These are phyloP conservation scores for Eleutherodactylus coqui DNA, from an alignment of 2,797 vertebrate species.

Conservation along the genomic window DNA sequence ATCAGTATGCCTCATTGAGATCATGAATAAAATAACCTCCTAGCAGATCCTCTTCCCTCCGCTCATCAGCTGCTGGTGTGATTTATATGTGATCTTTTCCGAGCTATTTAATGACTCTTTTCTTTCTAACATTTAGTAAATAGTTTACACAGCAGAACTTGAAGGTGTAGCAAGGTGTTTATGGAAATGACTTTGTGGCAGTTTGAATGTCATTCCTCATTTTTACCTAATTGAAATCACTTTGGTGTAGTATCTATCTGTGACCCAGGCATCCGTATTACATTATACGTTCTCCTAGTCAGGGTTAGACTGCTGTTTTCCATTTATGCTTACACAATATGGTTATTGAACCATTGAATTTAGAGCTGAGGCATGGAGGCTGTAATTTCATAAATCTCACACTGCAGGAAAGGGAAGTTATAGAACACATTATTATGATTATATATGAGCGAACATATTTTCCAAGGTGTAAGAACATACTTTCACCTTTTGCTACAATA, in stretches of 20 bases:
- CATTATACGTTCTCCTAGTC: constrained; percentile 27
- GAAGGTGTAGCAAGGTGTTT: constrained; percentile 45
- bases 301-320: constrained; percentile 16
- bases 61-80: not conserved
- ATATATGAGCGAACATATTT: constrained; percentile 20
- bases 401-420: not conserved
- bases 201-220: constrained; percentile 42
- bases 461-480: not conserved
- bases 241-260: constrained; percentile 38
- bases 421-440: constrained; percentile 23
- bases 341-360: constrained; percentile 26
- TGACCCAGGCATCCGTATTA: constrained; percentile 20
- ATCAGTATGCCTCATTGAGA: not conserved
- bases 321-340: constrained; percentile 31
- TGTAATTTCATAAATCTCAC: constrained; percentile 15
- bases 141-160: constrained; percentile 46
- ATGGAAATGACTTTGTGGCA: constrained; percentile 41
- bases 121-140: constrained; percentile 28
- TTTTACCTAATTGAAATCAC: constrained; percentile 35
- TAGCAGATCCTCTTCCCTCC: not conserved
- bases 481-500: not conserved
- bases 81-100: constrained; percentile 1
- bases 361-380: not conserved
- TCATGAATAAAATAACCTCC: constrained; percentile 1
- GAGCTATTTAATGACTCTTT: constrained; percentile 27